These are phyloP conservation scores for Periophthalmodon schlosseri DNA, from an alignment of 2,113 vertebrate species.

Conservation along the genomic window DNA sequence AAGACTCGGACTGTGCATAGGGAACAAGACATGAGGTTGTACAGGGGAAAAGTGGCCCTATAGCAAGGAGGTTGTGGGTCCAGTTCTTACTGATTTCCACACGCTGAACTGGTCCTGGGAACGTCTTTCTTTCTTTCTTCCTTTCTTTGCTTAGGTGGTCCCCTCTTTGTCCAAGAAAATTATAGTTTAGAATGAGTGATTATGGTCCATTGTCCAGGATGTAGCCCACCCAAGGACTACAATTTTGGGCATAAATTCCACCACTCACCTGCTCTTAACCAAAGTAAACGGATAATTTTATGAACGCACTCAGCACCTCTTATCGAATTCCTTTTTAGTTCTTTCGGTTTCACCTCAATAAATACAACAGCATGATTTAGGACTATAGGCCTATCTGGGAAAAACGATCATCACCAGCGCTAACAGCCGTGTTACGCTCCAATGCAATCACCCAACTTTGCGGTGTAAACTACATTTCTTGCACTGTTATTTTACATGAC, in stretches of 20 bases:
- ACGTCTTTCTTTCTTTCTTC: not conserved
- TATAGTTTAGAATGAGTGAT: not conserved
- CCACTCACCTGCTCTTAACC: not conserved
- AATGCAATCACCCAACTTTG: not conserved
- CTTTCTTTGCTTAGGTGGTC: not conserved
- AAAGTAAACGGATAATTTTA: not conserved
- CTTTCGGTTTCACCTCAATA: not conserved
- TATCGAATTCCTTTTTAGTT: no score
- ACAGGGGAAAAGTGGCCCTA: not conserved
- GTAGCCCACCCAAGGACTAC: not conserved
- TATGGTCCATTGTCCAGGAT: not conserved
- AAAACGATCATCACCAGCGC: not conserved
- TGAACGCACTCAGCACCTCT: no score
- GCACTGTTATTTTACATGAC: constrained; percentile 28
- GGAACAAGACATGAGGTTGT: not conserved
- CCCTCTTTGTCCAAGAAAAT: not conserved
- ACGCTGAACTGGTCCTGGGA: not conserved
- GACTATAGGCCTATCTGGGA: not conserved
- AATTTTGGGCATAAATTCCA: not conserved
- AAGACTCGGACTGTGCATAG: not conserved
- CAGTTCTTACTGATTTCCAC: not conserved
- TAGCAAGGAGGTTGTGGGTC: not conserved
- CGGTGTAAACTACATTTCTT: not conserved
- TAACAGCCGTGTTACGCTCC: not conserved
- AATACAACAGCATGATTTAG: no score